Evolutionary conservation across 2,113 vertebrate genomes (phyloP).

Genomic region (Gorsachius goisagi): DNA sequence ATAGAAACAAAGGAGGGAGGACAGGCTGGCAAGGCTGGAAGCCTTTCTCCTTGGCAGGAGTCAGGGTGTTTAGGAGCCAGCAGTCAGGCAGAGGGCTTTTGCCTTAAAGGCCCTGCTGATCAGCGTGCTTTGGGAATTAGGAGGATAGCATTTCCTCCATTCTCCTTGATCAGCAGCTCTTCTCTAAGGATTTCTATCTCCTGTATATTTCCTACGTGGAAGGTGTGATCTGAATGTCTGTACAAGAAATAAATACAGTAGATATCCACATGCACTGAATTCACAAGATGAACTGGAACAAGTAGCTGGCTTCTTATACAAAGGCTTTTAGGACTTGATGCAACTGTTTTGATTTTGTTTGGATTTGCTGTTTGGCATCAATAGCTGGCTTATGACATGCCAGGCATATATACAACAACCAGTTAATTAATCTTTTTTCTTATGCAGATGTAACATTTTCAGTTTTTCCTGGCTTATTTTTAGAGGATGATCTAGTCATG

Average conservation of each 20-base stretch:
- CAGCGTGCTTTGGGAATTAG: neutral
- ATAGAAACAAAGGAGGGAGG: neutral
- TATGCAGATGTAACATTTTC: neutral
- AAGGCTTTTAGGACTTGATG: neutral
- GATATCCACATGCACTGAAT: neutral
- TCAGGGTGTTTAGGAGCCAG: neutral
- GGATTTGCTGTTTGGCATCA: neutral
- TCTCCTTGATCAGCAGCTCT: neutral
- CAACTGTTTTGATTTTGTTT: neutral
- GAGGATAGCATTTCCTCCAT: neutral
- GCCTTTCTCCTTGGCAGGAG: neutral
- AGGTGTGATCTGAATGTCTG: neutral
- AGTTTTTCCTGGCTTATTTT: neutral
- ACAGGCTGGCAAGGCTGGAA: neutral
- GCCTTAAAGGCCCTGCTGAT: neutral
- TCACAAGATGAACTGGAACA: neutral
- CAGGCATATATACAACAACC: neutral
- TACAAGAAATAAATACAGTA: neutral
- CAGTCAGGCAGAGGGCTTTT: neutral
- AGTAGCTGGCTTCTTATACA: neutral
- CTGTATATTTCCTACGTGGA: neutral
- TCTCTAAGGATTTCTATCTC: neutral
- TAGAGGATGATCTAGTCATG: neutral
- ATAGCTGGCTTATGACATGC: neutral
- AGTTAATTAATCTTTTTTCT: neutral